Base-by-base conservation (phyloP, 2,797 vertebrate species). In the Chelon auratus region DNA sequence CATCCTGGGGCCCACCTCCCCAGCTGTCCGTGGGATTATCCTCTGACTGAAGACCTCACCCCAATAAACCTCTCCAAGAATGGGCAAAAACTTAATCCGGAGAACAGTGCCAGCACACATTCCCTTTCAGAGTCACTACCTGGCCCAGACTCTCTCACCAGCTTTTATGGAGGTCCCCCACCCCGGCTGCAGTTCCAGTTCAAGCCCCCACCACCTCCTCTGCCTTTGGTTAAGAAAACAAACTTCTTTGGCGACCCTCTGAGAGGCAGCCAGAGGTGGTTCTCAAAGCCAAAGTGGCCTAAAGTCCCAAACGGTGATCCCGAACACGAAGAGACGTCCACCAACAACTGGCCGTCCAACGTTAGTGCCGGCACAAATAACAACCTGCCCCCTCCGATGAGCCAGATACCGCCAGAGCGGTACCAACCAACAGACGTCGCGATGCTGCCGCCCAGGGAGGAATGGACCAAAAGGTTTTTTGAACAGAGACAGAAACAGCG, bases 221-320 rank as follows among this genome's bases (percentile, higher is more conserved):
- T 94, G 72, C 93, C 92, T 62, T 87, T 95, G 87, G 61, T 62
- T 72, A 92, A 91, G 67, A 93, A 90, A 77, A 15, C 80, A 48
- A 90, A 79, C 64, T 75, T 91, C 0, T 3, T 91, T 0, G 93
- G 85, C 58, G 71, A 78, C 0, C 88, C 93, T 39, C 84, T 93
- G 1, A 88, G 90, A 52, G 69, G 65, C 24, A 94, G 83, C 87
- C 97, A 97, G 73, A 93, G 93, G 48, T 97, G 97, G 96, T 92
- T 97, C 62, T 96, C 96, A 0, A 92, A 96, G 40, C 89, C 94
- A 30, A 97, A 97, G 57, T 96, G 97, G 96, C 94, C 95, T 37
- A 96, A 95, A 0, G 93, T 93, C 10, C 90, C 85, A 2, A 89
- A 83, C 4, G 93, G 91, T 0, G 96, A 97, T 75, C 92, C 94